Percentiles rank a stretch among this genome's conserved stretches.
phyloP scores from a whole-genome alignment of 2,888 invertebrate genomes.

The Diadegma fenestrale region DNA sequence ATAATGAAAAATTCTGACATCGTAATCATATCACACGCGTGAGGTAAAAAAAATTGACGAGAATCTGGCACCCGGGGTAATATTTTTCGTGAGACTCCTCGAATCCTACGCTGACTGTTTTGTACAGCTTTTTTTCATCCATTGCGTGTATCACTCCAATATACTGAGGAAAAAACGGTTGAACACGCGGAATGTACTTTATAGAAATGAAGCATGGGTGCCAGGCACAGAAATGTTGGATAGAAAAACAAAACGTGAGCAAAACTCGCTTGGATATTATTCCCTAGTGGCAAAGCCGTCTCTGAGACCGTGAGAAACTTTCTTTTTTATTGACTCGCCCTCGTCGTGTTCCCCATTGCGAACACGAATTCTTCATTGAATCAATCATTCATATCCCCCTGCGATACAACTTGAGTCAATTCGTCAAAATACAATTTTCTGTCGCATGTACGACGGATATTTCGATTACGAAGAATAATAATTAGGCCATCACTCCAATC shows the following conservation, averaged over 20 bases:
- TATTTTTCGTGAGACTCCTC: slow-evolving; percentile 21
- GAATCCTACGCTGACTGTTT: slow-evolving; percentile 15
- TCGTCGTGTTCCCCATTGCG: neutral
- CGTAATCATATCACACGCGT: neutral
- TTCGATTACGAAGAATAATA: neutral
- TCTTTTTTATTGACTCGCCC: neutral
- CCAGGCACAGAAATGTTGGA: slow-evolving; percentile 66
- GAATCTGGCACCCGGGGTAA: slow-evolving; percentile 1
- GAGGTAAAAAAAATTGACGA: slow-evolving; percentile 16
- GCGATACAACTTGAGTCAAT: neutral
- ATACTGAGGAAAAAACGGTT: slow-evolving; percentile 27
- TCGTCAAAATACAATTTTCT: neutral
- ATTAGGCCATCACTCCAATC: neutral
- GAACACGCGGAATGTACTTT: neutral
- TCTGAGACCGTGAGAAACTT: slow-evolving; percentile 33
- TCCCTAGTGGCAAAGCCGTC: slow-evolving; percentile 31
- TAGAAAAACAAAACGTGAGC: slow-evolving; percentile 44
- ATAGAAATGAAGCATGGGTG: slow-evolving; percentile 51
- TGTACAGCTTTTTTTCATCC: slow-evolving; percentile 2
- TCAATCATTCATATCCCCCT: neutral
- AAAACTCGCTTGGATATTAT: slow-evolving; percentile 36
- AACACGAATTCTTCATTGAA: neutral
- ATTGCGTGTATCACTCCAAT: slow-evolving; percentile 28
- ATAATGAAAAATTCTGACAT: neutral
- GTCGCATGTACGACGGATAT: neutral